Percentiles rank a stretch among this genome's conserved stretches.
Evolutionary conservation across 2,797 vertebrate species (phyloP).

Genomic region (Buceros bicornis): DNA sequence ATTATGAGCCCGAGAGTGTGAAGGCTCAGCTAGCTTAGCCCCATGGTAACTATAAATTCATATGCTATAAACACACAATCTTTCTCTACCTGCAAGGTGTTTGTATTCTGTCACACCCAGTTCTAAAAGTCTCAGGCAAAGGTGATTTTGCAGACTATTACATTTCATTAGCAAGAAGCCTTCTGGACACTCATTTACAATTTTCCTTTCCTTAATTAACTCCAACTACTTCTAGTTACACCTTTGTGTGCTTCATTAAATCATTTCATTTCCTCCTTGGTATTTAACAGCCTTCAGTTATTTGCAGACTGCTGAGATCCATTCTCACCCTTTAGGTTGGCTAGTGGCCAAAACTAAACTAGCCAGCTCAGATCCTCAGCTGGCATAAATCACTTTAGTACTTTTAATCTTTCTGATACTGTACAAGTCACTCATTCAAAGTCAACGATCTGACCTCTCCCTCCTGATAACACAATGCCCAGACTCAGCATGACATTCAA

Average conservation of each 20-base stretch:
- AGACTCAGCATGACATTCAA: background rate
- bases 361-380: constrained; percentile 37
- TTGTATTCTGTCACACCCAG: background rate
- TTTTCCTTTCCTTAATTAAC: constrained; percentile 55
- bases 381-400: constrained; percentile 39
- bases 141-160: constrained; percentile 33
- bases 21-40: background rate
- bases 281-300: constrained; percentile 50
- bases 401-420: constrained; percentile 14
- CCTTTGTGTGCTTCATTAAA: constrained; percentile 59
- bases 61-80: background rate
- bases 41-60: background rate
- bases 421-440: background rate
- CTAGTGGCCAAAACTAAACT: constrained; percentile 54
- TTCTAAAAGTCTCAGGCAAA: background rate
- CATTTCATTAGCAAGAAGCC: constrained; percentile 28
- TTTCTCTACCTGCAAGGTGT: background rate
- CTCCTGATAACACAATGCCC: background rate
- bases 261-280: constrained; percentile 62
- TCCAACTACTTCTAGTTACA: constrained; percentile 51
- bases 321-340: constrained; percentile 47
- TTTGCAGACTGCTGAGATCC: constrained; percentile 32
- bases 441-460: constrained; percentile 1
- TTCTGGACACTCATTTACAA: constrained; percentile 46
- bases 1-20: background rate